These are phyloP conservation scores for Microctonus aethiopoides DNA, from an alignment of 2,888 invertebrate species.

Conservation along the genomic window DNA sequence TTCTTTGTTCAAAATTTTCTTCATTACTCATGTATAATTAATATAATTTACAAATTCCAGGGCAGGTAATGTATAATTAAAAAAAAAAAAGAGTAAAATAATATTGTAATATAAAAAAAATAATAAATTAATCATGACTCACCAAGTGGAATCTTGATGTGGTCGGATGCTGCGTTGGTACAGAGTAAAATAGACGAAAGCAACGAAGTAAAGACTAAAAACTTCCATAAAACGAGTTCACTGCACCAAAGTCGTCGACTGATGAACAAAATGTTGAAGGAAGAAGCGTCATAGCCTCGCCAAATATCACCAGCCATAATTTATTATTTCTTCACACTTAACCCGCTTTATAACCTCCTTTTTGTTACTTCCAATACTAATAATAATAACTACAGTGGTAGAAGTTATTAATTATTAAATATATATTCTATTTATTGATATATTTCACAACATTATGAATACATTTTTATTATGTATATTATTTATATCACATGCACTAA, in stretches of 20 bases:
- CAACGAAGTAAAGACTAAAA: constrained; percentile 44
- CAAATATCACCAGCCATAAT: constrained; percentile 58
- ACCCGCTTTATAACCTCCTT: background rate
- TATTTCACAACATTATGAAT: too few relatives aligned
- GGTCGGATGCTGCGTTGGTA: constrained; percentile 39
- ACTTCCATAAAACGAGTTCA: constrained; percentile 50
- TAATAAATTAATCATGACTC: constrained; percentile 43
- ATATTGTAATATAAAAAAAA: background rate
- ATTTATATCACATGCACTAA: too few relatives aligned
- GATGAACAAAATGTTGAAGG: constrained; percentile 31
- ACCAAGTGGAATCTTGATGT: constrained; percentile 54
- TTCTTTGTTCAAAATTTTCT: too few relatives aligned
- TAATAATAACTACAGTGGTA: background rate
- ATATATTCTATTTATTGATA: background rate
- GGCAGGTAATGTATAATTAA: too few relatives aligned
- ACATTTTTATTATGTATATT: too few relatives aligned
- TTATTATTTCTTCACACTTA: constrained; percentile 3
- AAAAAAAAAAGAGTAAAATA: background rate
- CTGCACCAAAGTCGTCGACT: constrained; percentile 40
- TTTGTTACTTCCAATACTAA: background rate
- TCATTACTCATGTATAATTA: too few relatives aligned
- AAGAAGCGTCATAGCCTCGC: constrained; percentile 30
- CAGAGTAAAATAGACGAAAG: constrained; percentile 47
- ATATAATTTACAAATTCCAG: too few relatives aligned
- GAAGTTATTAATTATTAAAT: background rate